Evolutionary conservation across 23 tunicate genomes (phyloP), one percentile per base, ranked within the genome.

Genomic region (Trididemnum clinides): DNA sequence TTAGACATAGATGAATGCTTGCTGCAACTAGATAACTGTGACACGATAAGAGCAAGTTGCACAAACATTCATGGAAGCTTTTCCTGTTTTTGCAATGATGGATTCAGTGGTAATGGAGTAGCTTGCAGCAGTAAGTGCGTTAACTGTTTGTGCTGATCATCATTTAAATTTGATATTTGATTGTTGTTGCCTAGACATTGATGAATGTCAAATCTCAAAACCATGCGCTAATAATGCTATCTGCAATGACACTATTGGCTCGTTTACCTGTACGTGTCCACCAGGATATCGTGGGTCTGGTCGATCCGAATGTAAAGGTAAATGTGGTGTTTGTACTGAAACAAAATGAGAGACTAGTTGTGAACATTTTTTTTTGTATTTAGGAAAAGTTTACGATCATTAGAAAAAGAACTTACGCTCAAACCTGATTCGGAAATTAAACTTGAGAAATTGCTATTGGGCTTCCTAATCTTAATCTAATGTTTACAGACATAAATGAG

Each of bases 1-100:
- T 82, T 25, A 82, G 86, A 82, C 35, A 82, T 65, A 32, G 80
- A 82, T 82, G 86, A 82, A 27, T 82, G 86, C 26, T 20, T 25
- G 19, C 1, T 33, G 2, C 18, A n/a, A 31, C 32, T 51, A 6
- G 80, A 66, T 27, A 20, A 32, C 54, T 82, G 86, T 34, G 51
- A 30, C 58, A 19, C 30, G 12, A 30, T 7, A 7, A 30, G 33
- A n/a, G 86, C 79, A 20, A 33, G 23, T 2, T 82, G 86, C 54
- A 63, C 12, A 29, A 64, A 82, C 30, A 33, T 30, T 15, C 36
- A 50, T 6, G 86, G 86, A 33, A 25, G 33, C 6, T 82, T 65
- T 29, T 26, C 2, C 4, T 82, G 86, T 54, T 5, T 2, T 5
- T 82, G 86, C 30, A 29, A 7, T 7, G 10, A 10, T 2, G 86